Evolutionary conservation across 2,113 vertebrate species (phyloP), one percentile per base, ranked within the genome.

Genomic region (Proterorhinus semilunaris): DNA sequence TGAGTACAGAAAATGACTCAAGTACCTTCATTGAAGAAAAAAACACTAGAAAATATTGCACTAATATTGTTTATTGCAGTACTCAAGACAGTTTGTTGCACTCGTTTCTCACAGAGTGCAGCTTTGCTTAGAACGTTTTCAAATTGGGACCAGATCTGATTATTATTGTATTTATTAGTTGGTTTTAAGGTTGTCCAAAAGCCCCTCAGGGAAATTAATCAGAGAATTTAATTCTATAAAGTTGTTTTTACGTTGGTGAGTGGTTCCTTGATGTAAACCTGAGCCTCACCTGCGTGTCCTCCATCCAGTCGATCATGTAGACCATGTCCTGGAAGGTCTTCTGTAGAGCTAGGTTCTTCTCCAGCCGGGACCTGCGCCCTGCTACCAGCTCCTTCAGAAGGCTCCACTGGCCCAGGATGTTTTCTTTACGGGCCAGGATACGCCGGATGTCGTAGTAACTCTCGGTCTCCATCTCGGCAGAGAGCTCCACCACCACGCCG

Each of bases 231-330:
- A 36, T 36, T 36, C 3, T 36, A 5, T 36, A 36, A 36, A 36
- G 27, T 5, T 36, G 27, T 36, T 36, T 36, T 36, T 36, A 36
- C 27, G 0, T 36, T 36, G 27, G 15, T 6, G 49, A 50, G 12
- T 16, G 3, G 6, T 16, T 3, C 15, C n/a, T n/a, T n/a, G n/a
- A n/a, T 6, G 7, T n/a, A n/a, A n/a, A 16, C 53, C 17, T 3
- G 8, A 4, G 53, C 6, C 9, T 4, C 75, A 97, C 96, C 95
- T 99, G 96, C 86, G 95, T 95, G 78, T 96, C 96, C 83, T 98
- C 97, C 97, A 99, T 99, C 97, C 97, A 99, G 88, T 97, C 96
- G 0, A 99, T 98, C 97, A 98, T 99, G 89, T 98, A 96, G 70
- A 98, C 97, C 97, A 99, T 99, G 80, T 99, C 97, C 86, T 99